Evolutionary conservation across 2,113 vertebrate species (phyloP), one percentile per base, ranked within the genome.

Genomic region (Riparia riparia): DNA sequence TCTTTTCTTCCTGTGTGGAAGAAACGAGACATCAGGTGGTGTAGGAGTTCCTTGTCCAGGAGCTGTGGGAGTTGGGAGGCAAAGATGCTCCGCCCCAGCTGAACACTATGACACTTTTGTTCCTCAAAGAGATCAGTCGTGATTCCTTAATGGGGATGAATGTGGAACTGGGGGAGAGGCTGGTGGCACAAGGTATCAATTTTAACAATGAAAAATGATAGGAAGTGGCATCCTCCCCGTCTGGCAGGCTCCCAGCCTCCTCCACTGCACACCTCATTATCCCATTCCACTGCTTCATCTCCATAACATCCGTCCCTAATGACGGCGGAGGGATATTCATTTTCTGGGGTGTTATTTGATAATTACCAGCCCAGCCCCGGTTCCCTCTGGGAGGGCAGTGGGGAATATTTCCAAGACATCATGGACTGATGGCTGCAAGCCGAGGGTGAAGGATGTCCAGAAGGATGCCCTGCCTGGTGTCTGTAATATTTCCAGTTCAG

Each of bases 181-280:
- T 79, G 45, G 57, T 57, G 69, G 83, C 84, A 41, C 56, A 44
- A 89, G 95, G 73, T 68, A 81, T 88, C 83, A 77, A 12, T 86
- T 95, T 92, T 82, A 42, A 86, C 83, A 17, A 22, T 85, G 93
- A 91, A 49, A 86, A 96, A 91, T 78, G 31, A 61, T 76, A 17
- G 74, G 79, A 95, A 90, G 89, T 34, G 82, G 89, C 94, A 80
- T 71, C 89, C 81, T 95, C 86, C 74, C 64, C 9, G 64, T 37
- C 50, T 83, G 91, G 71, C 87, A 81, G 74, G 57, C 68, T 92
- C 82, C 58, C 92, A 95, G 56, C 58, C 88, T 90, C 78, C 71
- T 28, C 44, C 45, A 3, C 66, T 76, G 85, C 84, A 79, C 72
- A 91, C 91, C 89, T 96, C 90, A 78, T 96, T 92, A 92, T 89